phyloP scores from a whole-genome alignment of 2,113 vertebrate species.

The Tragelaphus buxtoni region DNA sequence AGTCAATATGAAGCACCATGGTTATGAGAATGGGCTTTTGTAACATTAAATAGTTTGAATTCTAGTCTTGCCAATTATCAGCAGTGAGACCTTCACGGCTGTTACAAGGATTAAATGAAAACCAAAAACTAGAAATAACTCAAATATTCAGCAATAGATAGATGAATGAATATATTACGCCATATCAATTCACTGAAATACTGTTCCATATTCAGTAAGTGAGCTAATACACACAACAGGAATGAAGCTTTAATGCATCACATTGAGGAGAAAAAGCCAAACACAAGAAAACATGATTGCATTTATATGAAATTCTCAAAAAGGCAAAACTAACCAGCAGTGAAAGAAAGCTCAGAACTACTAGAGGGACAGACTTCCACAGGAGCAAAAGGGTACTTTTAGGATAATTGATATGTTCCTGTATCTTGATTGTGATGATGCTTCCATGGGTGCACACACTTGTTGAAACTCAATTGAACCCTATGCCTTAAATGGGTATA shows the following conservation, averaged over 20 bases:
- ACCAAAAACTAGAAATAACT: not conserved
- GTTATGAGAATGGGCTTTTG: not conserved
- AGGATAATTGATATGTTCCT: not conserved
- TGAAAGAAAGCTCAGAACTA: constrained; percentile 17
- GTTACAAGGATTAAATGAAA: constrained; percentile 30
- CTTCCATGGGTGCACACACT: not conserved
- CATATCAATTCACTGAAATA: not conserved
- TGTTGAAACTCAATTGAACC: constrained; percentile 3
- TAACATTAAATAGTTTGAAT: not conserved
- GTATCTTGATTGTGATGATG: not conserved
- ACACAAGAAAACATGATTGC: not conserved
- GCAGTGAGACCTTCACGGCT: not conserved
- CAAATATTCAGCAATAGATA: not conserved
- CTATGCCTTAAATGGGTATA: not conserved
- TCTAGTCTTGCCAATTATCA: not conserved
- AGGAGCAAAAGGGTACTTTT: not conserved
- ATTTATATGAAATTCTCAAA: constrained; percentile 3
- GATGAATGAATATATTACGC: not conserved
- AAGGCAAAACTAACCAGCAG: not conserved
- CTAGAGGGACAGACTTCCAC: not conserved
- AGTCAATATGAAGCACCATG: not conserved
- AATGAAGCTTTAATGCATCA: not conserved
- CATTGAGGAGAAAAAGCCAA: not conserved
- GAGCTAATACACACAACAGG: not conserved
- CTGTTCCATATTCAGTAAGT: not conserved